Evolutionary conservation across 2,888 invertebrate genomes (phyloP).

Genomic region (Drosophila diplacantha): DNA sequence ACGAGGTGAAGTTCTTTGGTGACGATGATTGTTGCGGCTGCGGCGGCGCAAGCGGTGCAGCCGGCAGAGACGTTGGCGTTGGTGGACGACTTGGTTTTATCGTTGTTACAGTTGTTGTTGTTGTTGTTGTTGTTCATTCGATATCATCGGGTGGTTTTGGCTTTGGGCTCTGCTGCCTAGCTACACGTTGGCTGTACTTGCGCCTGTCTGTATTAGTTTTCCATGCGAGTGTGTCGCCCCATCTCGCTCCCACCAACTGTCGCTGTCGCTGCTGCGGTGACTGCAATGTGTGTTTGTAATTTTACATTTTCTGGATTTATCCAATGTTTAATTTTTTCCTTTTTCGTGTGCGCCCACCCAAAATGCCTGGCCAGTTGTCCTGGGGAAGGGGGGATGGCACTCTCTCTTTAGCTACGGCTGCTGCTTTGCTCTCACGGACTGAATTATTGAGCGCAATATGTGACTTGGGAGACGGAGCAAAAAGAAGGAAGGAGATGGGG

Average conservation of each 20-base stretch:
- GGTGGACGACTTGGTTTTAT: constrained; percentile 52
- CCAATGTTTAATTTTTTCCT: constrained; percentile 64
- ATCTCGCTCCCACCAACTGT: constrained; percentile 19
- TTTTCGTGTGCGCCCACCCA: constrained; percentile 61
- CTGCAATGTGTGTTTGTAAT: constrained; percentile 52
- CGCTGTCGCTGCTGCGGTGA: constrained; percentile 13
- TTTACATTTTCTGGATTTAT: constrained; percentile 70
- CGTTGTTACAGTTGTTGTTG: constrained; percentile 37
- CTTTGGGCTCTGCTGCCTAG: constrained; percentile 45
- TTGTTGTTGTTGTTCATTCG: constrained; percentile 47
- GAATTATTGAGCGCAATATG: constrained; percentile 65
- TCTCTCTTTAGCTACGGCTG: constrained; percentile 26
- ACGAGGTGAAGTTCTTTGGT: constrained; percentile 69
- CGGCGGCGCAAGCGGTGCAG: constrained; percentile 28
- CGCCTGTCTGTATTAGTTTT: constrained; percentile 59
- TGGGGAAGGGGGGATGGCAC: constrained; percentile 12
- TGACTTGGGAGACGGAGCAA: constrained; percentile 47
- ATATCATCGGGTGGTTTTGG: constrained; percentile 55
- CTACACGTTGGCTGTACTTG: constrained; percentile 66
- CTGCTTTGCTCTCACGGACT: constrained; percentile 43
- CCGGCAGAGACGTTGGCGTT: constrained; percentile 45
- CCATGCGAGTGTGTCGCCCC: constrained; percentile 43
- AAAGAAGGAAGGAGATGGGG: constrained; percentile 19
- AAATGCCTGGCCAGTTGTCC: constrained; percentile 41
- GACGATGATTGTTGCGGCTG: constrained; percentile 64